These are phyloP conservation scores for Orchestes rusci DNA, from an alignment of 2,888 invertebrate species.

Conservation along the genomic window DNA sequence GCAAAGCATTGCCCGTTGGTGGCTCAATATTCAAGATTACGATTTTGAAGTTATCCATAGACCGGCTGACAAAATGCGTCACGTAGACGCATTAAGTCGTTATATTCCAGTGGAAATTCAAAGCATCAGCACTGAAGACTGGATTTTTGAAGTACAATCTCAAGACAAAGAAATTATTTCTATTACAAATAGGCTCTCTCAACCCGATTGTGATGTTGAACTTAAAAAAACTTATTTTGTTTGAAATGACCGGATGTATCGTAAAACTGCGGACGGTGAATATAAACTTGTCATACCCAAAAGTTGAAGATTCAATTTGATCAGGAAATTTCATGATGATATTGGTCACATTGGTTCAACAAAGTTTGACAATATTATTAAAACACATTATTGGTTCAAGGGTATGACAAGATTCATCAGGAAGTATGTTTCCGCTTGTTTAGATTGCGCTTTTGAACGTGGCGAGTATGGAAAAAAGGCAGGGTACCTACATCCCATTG, in stretches of 20 bases:
- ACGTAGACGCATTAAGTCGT: conserved; percentile 7
- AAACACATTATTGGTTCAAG: conserved; percentile 22
- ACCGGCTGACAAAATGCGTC: conserved; percentile 6
- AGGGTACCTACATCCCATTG: conserved; percentile 17
- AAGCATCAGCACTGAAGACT: conserved; percentile 12
- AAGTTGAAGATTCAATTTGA: conserved; percentile 30
- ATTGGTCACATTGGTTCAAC: conserved; percentile 33
- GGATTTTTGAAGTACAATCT: conserved; percentile 18
- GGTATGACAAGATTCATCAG: conserved; percentile 17
- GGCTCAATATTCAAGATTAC: conserved; percentile 2
- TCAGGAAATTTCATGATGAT: conserved; percentile 34
- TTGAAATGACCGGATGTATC: conserved; percentile 17
- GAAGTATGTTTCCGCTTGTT: conserved; percentile 17
- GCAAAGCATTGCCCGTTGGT: conserved; percentile 8
- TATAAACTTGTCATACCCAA: conserved; percentile 31
- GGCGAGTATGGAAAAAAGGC: conserved; percentile 15
- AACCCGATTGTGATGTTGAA: conserved; percentile 3
- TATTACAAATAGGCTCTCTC: conserved; percentile 11
- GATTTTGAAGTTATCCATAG: conserved; percentile 10
- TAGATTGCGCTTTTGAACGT: conserved; percentile 15
- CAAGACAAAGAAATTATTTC: conserved; percentile 19
- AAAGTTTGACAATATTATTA: conserved; percentile 29
- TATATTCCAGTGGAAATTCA: no score
- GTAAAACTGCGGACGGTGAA: conserved; percentile 23
- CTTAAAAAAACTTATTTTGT: conserved; percentile 11